Evolutionary conservation across 2,113 vertebrate genomes (phyloP), one percentile per base, ranked within the genome.

Genomic region (Hiodon alosoides): DNA sequence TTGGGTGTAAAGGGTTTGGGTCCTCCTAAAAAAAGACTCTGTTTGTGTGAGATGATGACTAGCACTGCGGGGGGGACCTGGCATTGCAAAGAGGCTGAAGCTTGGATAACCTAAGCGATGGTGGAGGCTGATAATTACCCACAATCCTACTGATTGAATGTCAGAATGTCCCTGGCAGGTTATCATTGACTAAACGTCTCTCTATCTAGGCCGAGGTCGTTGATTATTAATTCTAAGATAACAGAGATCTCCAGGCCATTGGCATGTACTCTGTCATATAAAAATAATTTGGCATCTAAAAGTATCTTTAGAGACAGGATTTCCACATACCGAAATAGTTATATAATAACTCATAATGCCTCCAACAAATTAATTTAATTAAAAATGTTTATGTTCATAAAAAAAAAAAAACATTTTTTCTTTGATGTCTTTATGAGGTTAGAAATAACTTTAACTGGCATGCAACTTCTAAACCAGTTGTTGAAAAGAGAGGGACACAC

Each of bases 11-110:
- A 31, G 31, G 31, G 31, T 31, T 14, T 7, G 61, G 71, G 5
- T 79, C 79, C 78, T 83, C 81, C 81, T 70, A 79, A 31, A 82
- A 85, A 87, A 74, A 84, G 81, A 7, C 75, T 75, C 60, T 55
- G 68, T 69, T 16, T 66, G 64, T 60, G 62, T 70, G 68, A 4
- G 79, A 31, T 31, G 31, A 31, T 2, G 31, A 31, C 31, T 31
- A 31, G 31, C 31, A 92, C 92, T 89, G 91, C 67, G 70, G 89
- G 52, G 92, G 93, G 92, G 94, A 94, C 90, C 88, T 93, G 90
- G 89, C 89, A 89, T 90, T 80, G 88, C 90, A 91, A 89, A 88
- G 90, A 90, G 90, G 82, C 75, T 58, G 74, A 86, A 87, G 71
- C 86, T 90, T 85, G 85, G 84, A 86, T 88, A 85, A 86, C 86